Evolutionary conservation across 2,113 vertebrate species (phyloP).

Genomic region (Nothobranchius furzeri): DNA sequence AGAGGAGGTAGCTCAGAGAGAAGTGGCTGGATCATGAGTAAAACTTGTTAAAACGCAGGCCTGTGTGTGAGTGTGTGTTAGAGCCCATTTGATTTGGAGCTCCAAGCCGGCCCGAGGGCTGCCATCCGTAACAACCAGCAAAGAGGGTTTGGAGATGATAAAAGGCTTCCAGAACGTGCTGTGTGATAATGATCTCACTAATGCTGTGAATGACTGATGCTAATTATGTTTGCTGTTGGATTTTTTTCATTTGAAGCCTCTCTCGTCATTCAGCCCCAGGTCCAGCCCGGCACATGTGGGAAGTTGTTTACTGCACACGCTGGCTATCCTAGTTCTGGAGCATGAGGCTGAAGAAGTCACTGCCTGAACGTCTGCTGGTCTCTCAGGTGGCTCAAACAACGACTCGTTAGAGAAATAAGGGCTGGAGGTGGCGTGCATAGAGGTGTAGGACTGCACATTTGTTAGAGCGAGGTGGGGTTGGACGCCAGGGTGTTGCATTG

Average conservation of each 20-base stretch:
- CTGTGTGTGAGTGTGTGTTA: conserved; percentile 10
- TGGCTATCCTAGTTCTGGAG: conserved; percentile 25
- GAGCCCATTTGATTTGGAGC: conserved; percentile 25
- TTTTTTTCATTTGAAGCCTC: conserved; percentile 36
- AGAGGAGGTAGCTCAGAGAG: conserved; percentile 33
- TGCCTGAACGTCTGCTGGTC: conserved; percentile 38
- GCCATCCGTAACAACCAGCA: conserved; percentile 7
- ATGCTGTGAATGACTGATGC: conserved; percentile 42
- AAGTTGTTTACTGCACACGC: conserved; percentile 33
- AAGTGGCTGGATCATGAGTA: conserved; percentile 1
- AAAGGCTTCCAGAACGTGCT: conserved; percentile 42
- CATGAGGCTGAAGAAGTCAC: conserved; percentile 36
- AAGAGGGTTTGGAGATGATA: conserved; percentile 47
- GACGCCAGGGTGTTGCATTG: conserved; percentile 54
- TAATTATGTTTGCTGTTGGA: conserved; percentile 41
- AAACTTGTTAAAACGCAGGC: conserved; percentile 21
- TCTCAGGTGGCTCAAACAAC: conserved; percentile 20
- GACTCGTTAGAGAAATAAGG: conserved; percentile 31
- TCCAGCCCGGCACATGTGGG: conserved; percentile 36
- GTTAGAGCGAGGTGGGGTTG: conserved; percentile 50
- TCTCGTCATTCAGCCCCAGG: conserved; percentile 39
- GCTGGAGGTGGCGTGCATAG: conserved; percentile 15
- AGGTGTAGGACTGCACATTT: conserved; percentile 47
- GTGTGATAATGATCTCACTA: conserved; percentile 54
- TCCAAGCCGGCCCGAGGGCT: no score